Evolutionary conservation across 2,797 vertebrate species (phyloP).

Genomic region (Danio kyathit): DNA sequence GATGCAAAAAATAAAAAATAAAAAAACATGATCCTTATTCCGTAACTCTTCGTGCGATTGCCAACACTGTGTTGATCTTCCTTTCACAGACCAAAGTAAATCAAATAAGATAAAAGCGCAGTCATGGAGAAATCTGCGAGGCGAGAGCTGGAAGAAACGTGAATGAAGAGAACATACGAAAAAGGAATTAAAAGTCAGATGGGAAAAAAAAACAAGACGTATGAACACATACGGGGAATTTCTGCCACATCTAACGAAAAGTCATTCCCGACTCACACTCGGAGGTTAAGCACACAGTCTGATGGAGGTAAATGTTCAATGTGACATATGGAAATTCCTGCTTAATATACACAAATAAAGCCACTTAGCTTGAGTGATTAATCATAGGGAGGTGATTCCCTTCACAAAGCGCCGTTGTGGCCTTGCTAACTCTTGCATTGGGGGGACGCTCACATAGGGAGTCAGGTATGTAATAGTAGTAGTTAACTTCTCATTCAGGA

Average conservation of each 20-base stretch:
- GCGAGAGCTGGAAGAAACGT: constrained; percentile 18
- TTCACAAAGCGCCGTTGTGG: constrained; percentile 58
- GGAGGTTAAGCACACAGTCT: constrained; percentile 65
- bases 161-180: constrained; percentile 48
- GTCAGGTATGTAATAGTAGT: constrained; percentile 65
- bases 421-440: constrained; percentile 42
- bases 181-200: constrained; percentile 13
- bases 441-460: constrained; percentile 46
- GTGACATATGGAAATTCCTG: constrained; percentile 67
- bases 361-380: constrained; percentile 51
- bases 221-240: background rate
- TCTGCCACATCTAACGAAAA: constrained; percentile 50
- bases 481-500: constrained; percentile 66
- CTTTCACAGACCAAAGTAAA: constrained; percentile 11
- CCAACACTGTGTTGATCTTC: constrained; percentile 39
- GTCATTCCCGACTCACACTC: constrained; percentile 44
- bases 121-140: constrained; percentile 34
- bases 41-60: no score
- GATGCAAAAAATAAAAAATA: constrained; percentile 4
- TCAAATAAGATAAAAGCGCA: constrained; percentile 9
- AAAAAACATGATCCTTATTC: no score
- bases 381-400: constrained; percentile 41
- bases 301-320: constrained; percentile 63
- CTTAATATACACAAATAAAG: constrained; percentile 55
- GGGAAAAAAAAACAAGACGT: background rate